phyloP scores from a whole-genome alignment of 2,113 vertebrate species.

The Meleagris gallopavo region DNA sequence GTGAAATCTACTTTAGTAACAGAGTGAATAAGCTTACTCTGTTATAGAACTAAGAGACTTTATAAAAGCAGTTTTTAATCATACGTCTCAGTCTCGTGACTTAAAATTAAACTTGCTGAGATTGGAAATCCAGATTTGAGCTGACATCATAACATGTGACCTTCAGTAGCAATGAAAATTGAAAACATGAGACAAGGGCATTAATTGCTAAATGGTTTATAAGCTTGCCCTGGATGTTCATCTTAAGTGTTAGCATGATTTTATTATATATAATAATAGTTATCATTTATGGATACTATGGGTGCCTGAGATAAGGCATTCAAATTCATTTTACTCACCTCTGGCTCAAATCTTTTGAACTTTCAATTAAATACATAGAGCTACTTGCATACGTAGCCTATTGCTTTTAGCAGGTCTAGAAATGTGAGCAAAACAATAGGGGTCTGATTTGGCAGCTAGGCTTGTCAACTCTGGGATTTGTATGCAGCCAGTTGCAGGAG shows the following conservation, averaged over 20 bases:
- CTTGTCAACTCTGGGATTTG: not conserved
- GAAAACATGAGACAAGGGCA: conserved; percentile 27
- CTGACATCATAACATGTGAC: conserved; percentile 42
- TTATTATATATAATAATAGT: conserved; percentile 40
- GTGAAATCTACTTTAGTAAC: not conserved
- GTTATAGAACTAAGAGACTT: not conserved
- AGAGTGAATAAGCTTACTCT: not conserved
- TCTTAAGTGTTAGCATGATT: not conserved
- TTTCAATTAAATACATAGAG: not conserved
- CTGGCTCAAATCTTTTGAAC: not conserved
- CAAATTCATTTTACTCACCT: not conserved
- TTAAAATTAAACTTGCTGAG: conserved; percentile 42
- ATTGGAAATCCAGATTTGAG: conserved; percentile 44
- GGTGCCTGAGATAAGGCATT: not conserved
- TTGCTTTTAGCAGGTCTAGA: not conserved
- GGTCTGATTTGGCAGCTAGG: not conserved
- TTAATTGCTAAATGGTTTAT: conserved; percentile 32
- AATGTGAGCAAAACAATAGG: not conserved
- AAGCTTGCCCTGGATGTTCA: conserved; percentile 5
- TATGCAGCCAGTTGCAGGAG: not conserved
- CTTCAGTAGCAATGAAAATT: conserved; percentile 42
- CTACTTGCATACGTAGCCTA: not conserved
- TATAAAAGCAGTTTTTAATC: not conserved
- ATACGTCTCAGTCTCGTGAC: conserved; percentile 6
- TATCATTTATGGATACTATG: not conserved